phyloP scores from a whole-genome alignment of 37 sponge, comb jelly and placozoan species.

The Spongilla lacustris region DNA sequence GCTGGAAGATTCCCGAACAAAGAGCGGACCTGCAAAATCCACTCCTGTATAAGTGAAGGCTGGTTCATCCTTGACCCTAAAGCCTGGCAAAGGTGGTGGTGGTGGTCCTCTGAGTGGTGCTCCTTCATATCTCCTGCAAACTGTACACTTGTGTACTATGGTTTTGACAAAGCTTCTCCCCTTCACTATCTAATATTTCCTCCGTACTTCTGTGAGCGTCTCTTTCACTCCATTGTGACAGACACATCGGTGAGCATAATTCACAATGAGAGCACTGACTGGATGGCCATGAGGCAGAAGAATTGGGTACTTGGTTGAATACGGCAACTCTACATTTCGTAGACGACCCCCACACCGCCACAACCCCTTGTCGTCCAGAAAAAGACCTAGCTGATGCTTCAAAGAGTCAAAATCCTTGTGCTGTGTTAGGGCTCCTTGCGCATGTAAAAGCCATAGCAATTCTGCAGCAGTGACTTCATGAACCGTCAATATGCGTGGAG shows the following conservation, averaged over 20 bases:
- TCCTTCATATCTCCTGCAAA: slow-evolving; percentile 25
- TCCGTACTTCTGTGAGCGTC: slow-evolving; percentile 10
- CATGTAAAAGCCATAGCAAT: slow-evolving; percentile 33
- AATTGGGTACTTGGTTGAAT: slow-evolving; percentile 6
- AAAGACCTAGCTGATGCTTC: neutral
- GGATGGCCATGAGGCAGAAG: slow-evolving; percentile 11
- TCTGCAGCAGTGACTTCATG: slow-evolving; percentile 27
- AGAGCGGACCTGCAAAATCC: slow-evolving; percentile 18
- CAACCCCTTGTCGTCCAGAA: slow-evolving; percentile 3
- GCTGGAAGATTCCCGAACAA: neutral
- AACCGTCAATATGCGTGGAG: slow-evolving; percentile 10
- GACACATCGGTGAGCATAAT: neutral
- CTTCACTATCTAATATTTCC: slow-evolving; percentile 5
- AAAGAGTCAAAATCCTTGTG: slow-evolving; percentile 28
- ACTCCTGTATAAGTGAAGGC: slow-evolving; percentile 23
- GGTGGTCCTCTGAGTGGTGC: slow-evolving; percentile 9
- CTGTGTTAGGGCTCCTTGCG: slow-evolving; percentile 19
- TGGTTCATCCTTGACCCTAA: slow-evolving; percentile 16
- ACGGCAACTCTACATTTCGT: neutral
- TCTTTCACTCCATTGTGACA: slow-evolving; percentile 4
- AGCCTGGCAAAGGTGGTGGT: slow-evolving; percentile 7
- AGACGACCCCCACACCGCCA: slow-evolving; percentile 32
- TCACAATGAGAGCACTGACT: neutral
- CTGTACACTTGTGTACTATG: neutral
- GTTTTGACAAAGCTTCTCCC: neutral